Evolutionary conservation across 1,140 invertebrate species (phyloP).

Genomic region (Scaptomyza graminum): DNA sequence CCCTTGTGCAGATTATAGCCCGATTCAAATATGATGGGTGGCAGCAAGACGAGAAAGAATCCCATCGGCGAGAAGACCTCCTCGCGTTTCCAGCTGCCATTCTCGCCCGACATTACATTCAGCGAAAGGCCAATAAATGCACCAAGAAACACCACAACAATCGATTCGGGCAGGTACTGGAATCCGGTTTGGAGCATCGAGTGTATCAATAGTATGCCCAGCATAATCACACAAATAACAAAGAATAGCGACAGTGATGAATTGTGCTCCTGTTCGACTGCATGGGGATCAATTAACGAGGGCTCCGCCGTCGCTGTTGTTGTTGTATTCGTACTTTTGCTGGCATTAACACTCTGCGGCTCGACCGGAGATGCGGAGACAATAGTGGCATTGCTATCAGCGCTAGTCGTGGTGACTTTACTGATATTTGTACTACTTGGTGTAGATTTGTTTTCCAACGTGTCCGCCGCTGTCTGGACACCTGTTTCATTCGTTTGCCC

Average conservation of each 20-base stretch:
- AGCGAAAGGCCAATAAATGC: constrained; percentile 95
- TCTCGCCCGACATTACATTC: constrained; percentile 94
- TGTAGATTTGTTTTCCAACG: constrained; percentile 7
- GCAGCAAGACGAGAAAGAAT: constrained; percentile 98
- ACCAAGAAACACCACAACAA: constrained; percentile 98
- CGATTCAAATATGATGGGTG: constrained; percentile 99
- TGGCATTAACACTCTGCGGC: constrained; percentile 1
- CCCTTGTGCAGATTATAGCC: constrained; percentile 99
- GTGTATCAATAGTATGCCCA: constrained; percentile 97
- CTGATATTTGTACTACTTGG: constrained; percentile 3
- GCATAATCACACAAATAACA: constrained; percentile 94
- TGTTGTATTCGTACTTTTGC: constrained; percentile 53
- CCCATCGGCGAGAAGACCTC: constrained; percentile 98
- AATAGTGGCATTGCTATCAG: not conserved
- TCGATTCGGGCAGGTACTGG: constrained; percentile 97
- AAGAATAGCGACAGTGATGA: constrained; percentile 99
- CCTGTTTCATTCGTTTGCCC: not conserved
- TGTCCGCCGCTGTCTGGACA: not conserved
- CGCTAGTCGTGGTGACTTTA: not conserved
- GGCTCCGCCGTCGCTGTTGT: constrained; percentile 68
- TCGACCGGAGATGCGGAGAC: not conserved
- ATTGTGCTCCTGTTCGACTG: constrained; percentile 97
- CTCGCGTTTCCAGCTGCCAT: constrained; percentile 97
- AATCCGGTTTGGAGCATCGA: constrained; percentile 97
- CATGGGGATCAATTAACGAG: constrained; percentile 88